Base-by-base conservation (phyloP, 2,888 invertebrate genomes). In the Sinodicranocentrus sp. region DNA sequence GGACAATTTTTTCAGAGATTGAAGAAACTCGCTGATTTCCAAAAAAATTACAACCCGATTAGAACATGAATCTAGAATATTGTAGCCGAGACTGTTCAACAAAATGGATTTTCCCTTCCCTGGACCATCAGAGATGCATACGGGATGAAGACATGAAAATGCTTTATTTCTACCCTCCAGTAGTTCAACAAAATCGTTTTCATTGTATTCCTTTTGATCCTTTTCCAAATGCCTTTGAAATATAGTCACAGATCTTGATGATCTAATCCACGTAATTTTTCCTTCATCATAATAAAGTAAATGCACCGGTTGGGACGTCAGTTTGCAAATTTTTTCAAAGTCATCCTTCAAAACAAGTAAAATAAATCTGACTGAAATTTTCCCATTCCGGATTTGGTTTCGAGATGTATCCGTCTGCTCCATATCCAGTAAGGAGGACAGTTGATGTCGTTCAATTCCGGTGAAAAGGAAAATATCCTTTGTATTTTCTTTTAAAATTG, bases 91-190 rank as follows among this genome's bases (percentile, higher is more conserved):
- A 21, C 23, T 21, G 8, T 2, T 17, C 6, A 59, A 59, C 21
- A 17, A 23, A 5, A 43, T n/a, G 21, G 72, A 25, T n/a, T 72
- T 72, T 13, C 72, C 72, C 72, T 59, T 72, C 10, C 72, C 72
- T 0, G 72, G 59, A 2, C 13, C 23, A 26, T 72, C 72, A 6
- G 72, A 19, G 1, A 72, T 57, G 19, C 19, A 21, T 2, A 21
- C 17, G 2, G 54, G 33, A 10, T 17, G 39, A 6, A n/a, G n/a
- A n/a, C n/a, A 3, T 23, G 3, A 3, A 13, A 33, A 3, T 33
- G 33, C 33, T 6, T 10, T 33, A 33, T 33, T 17, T 43, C 5
- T 10, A 6, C 8, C 8, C 3, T 2, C 19, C 5, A 5, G 33
- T 6, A 6, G 33, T 52, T n/a, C 25, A 8, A 43, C 8, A 17